phyloP scores from a whole-genome alignment of 2,113 vertebrate species.

The Microtus pennsylvanicus region DNA sequence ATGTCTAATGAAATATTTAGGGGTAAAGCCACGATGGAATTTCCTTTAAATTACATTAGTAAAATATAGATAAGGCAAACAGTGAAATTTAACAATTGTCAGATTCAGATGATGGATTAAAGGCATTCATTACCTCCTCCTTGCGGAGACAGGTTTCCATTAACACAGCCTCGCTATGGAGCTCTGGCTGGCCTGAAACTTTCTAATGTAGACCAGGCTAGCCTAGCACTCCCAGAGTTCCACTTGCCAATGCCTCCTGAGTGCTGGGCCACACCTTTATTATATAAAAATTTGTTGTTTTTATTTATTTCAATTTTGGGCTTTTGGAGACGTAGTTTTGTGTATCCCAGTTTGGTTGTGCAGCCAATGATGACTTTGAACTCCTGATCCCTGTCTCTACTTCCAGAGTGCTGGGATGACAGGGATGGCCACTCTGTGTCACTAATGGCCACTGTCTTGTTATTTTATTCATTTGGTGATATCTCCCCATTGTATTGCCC shows the following conservation, averaged over 20 bases:
- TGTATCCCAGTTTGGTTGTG: too few relatives aligned
- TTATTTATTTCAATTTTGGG: not conserved
- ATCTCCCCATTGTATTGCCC: too few relatives aligned
- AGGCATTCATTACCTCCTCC: slow-evolving; percentile 14
- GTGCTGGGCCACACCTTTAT: too few relatives aligned
- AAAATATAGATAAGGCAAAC: slow-evolving; percentile 23
- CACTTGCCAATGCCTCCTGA: not conserved
- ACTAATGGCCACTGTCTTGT: not conserved
- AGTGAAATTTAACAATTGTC: not conserved
- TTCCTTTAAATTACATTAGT: slow-evolving; percentile 7
- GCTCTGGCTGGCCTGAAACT: not conserved
- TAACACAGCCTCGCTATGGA: not conserved
- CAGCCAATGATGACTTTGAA: not conserved
- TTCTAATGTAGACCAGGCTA: not conserved
- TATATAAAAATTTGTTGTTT: not conserved
- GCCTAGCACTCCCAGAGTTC: not conserved
- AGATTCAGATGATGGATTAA: slow-evolving; percentile 1
- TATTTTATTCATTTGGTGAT: not conserved
- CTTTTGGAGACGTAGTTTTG: not conserved
- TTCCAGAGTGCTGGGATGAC: not conserved
- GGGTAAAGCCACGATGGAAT: not conserved
- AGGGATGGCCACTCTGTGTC: not conserved
- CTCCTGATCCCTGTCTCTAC: not conserved
- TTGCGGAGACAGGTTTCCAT: not conserved
- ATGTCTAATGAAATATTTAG: slow-evolving; percentile 50